Evolutionary conservation across 2,113 vertebrate species (phyloP).

Genomic region (Neotoma lepida): DNA sequence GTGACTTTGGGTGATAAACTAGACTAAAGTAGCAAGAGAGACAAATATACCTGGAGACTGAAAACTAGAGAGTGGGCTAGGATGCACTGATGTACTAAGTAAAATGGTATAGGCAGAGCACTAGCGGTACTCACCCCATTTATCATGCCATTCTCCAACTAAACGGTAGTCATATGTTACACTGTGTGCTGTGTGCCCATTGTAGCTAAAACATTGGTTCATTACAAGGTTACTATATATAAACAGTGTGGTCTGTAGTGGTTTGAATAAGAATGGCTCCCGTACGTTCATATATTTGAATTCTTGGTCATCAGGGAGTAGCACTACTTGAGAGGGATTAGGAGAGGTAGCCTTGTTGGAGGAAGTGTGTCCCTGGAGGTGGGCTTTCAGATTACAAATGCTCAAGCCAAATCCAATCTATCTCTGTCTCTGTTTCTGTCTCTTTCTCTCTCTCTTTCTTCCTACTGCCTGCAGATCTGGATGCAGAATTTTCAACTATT

Average conservation of each 20-base stretch:
- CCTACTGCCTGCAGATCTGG: neutral
- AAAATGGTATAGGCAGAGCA: neutral
- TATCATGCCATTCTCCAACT: neutral
- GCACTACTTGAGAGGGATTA: neutral
- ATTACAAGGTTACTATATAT: neutral
- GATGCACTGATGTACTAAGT: neutral
- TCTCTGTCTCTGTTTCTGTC: too few relatives aligned
- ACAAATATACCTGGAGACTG: neutral
- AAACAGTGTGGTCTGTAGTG: neutral
- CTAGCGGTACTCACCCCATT: neutral
- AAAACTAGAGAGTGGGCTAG: neutral
- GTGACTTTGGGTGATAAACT: neutral
- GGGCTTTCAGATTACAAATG: neutral
- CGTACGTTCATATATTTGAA: neutral
- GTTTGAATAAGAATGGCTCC: neutral
- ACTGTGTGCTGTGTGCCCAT: neutral
- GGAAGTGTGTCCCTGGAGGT: neutral
- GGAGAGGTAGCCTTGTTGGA: neutral
- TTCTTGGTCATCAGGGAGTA: neutral
- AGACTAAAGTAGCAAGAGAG: neutral
- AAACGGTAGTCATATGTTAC: neutral
- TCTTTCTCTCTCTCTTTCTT: neutral
- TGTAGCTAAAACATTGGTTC: neutral
- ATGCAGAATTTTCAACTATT: neutral
- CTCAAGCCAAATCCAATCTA: neutral